These are phyloP conservation scores for Orthosia gothica DNA, from an alignment of 2,888 invertebrate species.

Conservation along the genomic window DNA sequence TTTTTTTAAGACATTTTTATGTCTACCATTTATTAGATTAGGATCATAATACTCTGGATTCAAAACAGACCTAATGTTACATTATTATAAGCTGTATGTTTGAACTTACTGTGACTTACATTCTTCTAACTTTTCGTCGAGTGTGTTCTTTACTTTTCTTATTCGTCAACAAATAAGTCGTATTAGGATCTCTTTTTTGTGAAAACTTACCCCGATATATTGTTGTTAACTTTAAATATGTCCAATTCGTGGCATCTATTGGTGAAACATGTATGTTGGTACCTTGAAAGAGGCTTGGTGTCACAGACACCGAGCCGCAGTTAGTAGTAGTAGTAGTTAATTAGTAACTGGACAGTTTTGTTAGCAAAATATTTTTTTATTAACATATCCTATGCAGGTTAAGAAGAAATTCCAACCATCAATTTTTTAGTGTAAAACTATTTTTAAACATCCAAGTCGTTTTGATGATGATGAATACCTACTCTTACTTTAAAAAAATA, in stretches of 20 bases:
- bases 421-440: too few species aligned
- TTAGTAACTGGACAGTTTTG: too few species aligned
- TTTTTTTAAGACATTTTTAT: constrained; percentile 6
- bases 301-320: too few species aligned
- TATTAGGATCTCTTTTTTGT: neutral
- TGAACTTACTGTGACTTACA: constrained; percentile 1
- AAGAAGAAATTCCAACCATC: too few species aligned
- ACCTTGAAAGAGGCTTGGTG: neutral
- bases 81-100: neutral
- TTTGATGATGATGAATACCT: too few species aligned
- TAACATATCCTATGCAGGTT: too few species aligned
- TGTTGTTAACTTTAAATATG: neutral
- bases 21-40: neutral
- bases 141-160: neutral
- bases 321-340: too few species aligned
- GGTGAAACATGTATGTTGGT: neutral
- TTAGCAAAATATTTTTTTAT: too few species aligned
- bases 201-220: neutral
- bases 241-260: neutral
- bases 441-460: too few species aligned
- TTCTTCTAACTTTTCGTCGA: neutral
- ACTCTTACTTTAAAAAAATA: too few species aligned
- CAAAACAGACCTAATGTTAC: neutral
- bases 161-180: neutral
- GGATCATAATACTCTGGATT: neutral